These are phyloP conservation scores for Lasaia peninsularis DNA, from an alignment of 1,140 invertebrate genomes.

Conservation along the genomic window DNA sequence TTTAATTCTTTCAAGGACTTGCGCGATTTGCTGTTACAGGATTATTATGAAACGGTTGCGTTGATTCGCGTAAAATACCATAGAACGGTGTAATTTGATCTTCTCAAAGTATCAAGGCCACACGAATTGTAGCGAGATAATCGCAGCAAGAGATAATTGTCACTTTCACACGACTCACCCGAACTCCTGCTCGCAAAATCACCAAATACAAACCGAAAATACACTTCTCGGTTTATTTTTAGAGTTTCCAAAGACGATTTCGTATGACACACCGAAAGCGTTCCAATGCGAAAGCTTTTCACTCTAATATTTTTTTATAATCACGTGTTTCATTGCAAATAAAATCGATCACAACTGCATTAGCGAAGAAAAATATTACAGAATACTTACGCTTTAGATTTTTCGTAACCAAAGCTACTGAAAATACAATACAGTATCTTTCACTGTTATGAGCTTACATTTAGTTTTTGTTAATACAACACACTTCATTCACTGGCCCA, in stretches of 20 bases:
- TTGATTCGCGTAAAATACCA: slow-evolving; percentile 15
- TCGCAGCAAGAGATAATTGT: slow-evolving; percentile 37
- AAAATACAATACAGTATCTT: slow-evolving; percentile 34
- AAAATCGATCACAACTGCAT: slow-evolving; percentile 54
- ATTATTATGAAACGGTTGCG: slow-evolving; percentile 12
- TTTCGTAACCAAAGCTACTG: slow-evolving; percentile 49
- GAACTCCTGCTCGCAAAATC: slow-evolving; percentile 52
- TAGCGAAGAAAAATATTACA: slow-evolving; percentile 39
- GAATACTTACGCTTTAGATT: slow-evolving; percentile 62
- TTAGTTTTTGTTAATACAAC: slow-evolving; percentile 41
- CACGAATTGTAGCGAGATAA: slow-evolving; percentile 28
- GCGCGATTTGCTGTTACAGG: not conserved
- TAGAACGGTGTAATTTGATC: slow-evolving; percentile 39
- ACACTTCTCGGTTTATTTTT: slow-evolving; percentile 61
- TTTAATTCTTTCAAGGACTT: slow-evolving; percentile 5
- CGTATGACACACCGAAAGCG: slow-evolving; percentile 49
- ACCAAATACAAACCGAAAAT: slow-evolving; percentile 68
- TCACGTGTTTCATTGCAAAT: slow-evolving; percentile 43
- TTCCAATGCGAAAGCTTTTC: slow-evolving; percentile 38
- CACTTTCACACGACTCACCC: slow-evolving; percentile 63
- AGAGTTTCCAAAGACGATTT: slow-evolving; percentile 48
- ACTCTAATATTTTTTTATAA: slow-evolving; percentile 41
- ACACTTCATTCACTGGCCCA: slow-evolving; percentile 44
- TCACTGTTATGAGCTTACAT: slow-evolving; percentile 30
- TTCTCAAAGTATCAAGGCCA: slow-evolving; percentile 48